phyloP scores from a whole-genome alignment of 1,140 invertebrate genomes.

The Lamellibrachia luymesi region DNA sequence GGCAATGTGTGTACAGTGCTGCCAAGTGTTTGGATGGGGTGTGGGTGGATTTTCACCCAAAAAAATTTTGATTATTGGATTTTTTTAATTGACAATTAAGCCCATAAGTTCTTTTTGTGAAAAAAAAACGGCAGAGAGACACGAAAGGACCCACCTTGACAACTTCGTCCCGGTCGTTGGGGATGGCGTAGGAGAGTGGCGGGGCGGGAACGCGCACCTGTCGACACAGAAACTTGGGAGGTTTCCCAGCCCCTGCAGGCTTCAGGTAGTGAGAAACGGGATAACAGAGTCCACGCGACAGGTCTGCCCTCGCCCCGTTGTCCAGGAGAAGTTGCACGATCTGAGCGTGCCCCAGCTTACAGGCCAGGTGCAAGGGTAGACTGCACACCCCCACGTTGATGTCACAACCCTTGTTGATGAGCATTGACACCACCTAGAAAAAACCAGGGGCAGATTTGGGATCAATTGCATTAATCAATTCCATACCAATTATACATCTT shows the following conservation, averaged over 20 bases:
- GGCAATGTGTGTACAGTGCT: too few relatives aligned
- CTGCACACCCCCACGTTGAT: conserved; percentile 27
- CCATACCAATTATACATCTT: background rate
- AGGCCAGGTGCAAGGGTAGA: conserved; percentile 28
- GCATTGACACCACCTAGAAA: conserved; percentile 23
- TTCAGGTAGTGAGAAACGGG: conserved; percentile 27
- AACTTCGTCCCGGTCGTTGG: conserved; percentile 30
- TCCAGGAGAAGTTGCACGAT: conserved; percentile 29
- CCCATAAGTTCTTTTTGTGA: too few relatives aligned
- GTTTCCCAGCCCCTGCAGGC: conserved; percentile 19
- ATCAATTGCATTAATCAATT: background rate
- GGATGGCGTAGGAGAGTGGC: conserved; percentile 27
- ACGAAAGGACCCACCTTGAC: background rate
- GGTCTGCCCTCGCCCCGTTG: conserved; percentile 27
- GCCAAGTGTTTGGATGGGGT: too few relatives aligned
- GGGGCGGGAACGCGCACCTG: conserved; percentile 18
- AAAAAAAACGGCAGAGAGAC: background rate
- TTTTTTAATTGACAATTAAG: too few relatives aligned
- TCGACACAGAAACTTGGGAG: conserved; percentile 27
- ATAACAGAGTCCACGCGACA: conserved; percentile 26
- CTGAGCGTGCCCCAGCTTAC: conserved; percentile 26
- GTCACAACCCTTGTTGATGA: conserved; percentile 26
- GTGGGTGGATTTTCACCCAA: too few relatives aligned
- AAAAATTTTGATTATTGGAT: too few relatives aligned
- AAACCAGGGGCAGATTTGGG: background rate